Conservation (phyloP, 2,888 invertebrate genomes). For the Tetragnatha montana region DNA sequence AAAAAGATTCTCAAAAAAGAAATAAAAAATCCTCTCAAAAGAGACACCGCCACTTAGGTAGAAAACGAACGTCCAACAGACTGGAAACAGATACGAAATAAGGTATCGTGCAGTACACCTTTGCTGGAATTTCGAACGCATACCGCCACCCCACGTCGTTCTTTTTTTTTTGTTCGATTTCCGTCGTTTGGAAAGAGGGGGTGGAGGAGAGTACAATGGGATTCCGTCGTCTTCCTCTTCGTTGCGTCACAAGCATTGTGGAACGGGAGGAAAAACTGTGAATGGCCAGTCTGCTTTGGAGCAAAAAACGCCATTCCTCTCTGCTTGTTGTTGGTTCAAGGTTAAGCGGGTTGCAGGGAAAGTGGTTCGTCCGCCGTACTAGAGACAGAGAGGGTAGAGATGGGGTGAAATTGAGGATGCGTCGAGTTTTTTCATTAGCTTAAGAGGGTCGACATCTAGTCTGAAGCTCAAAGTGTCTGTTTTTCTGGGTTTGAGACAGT, state of each 20-base stretch:
- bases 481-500: too few species aligned
- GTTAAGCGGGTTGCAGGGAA: constrained; percentile 8
- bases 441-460: too few species aligned
- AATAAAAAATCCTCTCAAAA: not conserved
- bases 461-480: too few species aligned
- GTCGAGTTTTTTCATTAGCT: not conserved
- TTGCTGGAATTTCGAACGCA: not conserved
- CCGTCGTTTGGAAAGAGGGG: not conserved
- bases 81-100: constrained; percentile 8
- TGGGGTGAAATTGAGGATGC: not conserved
- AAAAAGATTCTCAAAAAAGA: not conserved
- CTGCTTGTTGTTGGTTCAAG: not conserved
- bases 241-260: constrained; percentile 20
- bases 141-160: not conserved
- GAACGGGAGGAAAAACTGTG: not conserved
- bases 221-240: constrained; percentile 2
- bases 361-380: too few species aligned
- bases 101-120: not conserved
- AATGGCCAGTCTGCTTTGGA: not conserved
- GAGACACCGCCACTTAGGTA: not conserved
- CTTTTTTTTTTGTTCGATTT: constrained; percentile 22
- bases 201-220: constrained; percentile 6
- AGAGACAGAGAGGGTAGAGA: not conserved
- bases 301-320: not conserved
- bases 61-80: not conserved